Conservation (phyloP, 1,140 invertebrate species). For the Thaumetopoea pityocampa region DNA sequence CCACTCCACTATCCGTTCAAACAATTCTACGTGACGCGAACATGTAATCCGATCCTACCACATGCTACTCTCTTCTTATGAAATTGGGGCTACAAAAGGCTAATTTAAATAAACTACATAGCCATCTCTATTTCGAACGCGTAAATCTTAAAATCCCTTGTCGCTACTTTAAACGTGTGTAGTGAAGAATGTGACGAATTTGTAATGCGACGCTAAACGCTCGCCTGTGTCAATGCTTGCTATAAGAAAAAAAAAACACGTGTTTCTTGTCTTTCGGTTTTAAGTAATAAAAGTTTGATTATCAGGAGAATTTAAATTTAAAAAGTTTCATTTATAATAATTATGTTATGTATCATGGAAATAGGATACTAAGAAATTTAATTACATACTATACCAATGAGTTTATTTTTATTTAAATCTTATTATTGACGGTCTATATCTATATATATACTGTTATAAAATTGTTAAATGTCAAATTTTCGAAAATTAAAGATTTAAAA, state of each 20-base stretch:
- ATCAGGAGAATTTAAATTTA: conserved; percentile 11
- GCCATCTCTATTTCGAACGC: conserved; percentile 18
- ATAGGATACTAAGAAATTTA: too few species aligned
- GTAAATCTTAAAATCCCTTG: conserved; percentile 15
- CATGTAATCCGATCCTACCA: conserved; percentile 35
- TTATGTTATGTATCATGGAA: too few species aligned
- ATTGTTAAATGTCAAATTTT: too few species aligned
- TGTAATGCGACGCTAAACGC: conserved; percentile 44
- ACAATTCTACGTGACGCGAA: conserved; percentile 37
- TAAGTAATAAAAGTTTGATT: conserved; percentile 13
- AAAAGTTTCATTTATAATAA: conserved; percentile 13
- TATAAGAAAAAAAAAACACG: conserved; percentile 39
- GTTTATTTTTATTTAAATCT: too few species aligned
- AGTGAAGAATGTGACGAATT: conserved; percentile 36
- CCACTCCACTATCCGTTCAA: conserved; percentile 13
- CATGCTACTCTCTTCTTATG: conserved; percentile 41
- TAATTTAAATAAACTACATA: conserved; percentile 5
- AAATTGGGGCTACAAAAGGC: conserved; percentile 33
- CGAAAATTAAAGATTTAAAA: too few species aligned
- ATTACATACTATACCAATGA: too few species aligned
- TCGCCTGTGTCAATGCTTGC: conserved; percentile 43
- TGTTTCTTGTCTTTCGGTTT: conserved; percentile 21
- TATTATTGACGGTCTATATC: too few species aligned
- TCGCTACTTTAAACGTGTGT: conserved; percentile 1
- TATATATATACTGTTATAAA: too few species aligned